Percentiles rank a stretch among this genome's conserved stretches.
Evolutionary conservation across 2,888 invertebrate species (phyloP).

Genomic region (Drosophila buzzatii): DNA sequence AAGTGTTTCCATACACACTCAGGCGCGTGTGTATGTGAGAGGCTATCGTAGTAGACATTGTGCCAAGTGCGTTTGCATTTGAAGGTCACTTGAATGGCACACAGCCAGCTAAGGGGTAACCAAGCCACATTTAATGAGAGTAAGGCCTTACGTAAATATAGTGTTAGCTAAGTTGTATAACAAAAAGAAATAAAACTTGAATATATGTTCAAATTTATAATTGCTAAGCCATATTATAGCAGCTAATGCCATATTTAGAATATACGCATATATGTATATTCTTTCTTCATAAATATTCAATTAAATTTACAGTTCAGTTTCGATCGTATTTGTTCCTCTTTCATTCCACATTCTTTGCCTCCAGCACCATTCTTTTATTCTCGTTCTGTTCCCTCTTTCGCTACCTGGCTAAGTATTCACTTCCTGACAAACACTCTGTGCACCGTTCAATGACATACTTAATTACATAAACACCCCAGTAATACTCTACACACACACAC

Average conservation of each 20-base stretch:
- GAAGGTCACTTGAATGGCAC: constrained; percentile 76
- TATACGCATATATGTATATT: not conserved
- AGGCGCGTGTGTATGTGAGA: constrained; percentile 25
- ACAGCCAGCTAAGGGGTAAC: constrained; percentile 30
- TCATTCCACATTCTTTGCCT: not conserved
- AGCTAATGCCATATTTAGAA: not conserved
- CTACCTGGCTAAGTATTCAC: constrained; percentile 37
- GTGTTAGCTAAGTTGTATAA: not conserved
- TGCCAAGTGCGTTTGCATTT: constrained; percentile 51
- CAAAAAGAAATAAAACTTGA: not conserved
- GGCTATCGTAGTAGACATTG: constrained; percentile 29
- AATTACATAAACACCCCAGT: constrained; percentile 66
- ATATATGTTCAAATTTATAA: not conserved
- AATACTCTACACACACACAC: constrained; percentile 20
- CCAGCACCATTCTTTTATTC: constrained; percentile 17
- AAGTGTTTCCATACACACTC: constrained; percentile 30
- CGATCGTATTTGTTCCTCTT: constrained; percentile 4
- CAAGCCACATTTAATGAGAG: not conserved
- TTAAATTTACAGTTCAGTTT: constrained; percentile 12
- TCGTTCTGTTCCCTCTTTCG: constrained; percentile 5
- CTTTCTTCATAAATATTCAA: constrained; percentile 15
- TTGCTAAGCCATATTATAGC: not conserved
- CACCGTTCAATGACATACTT: constrained; percentile 78
- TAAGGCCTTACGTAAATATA: not conserved
- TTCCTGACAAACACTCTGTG: constrained; percentile 64